Conservation (phyloP, 2,113 vertebrate genomes). For the Mesocricetus auratus region DNA sequence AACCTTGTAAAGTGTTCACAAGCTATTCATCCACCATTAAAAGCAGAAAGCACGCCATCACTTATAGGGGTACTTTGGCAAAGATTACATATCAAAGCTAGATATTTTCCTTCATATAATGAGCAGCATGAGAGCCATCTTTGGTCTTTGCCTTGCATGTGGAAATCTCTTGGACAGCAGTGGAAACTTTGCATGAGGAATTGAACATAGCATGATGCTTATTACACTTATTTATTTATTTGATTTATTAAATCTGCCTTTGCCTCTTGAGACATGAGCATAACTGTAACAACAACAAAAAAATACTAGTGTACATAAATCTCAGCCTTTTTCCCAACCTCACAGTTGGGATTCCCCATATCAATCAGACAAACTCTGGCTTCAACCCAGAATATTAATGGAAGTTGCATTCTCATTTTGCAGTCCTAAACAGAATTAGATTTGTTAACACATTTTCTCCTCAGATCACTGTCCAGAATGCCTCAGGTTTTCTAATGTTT, state of each 20-base stretch:
- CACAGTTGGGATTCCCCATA: constrained; percentile 77
- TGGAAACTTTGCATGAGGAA: constrained; percentile 70
- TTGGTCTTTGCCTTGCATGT: constrained; percentile 56
- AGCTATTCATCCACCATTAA: constrained; percentile 66
- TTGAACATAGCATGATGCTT: constrained; percentile 51
- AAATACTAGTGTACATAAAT: constrained; percentile 65
- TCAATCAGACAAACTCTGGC: constrained; percentile 78
- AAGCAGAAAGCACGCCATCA: constrained; percentile 65
- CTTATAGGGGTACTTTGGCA: constrained; percentile 63
- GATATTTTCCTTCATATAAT: constrained; percentile 71
- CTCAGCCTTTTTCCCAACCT: constrained; percentile 70
- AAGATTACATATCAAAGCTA: constrained; percentile 76
- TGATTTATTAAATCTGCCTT: constrained; percentile 77
- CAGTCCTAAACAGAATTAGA: constrained; percentile 76
- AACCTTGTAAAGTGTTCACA: constrained; percentile 75
- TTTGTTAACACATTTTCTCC: constrained; percentile 78
- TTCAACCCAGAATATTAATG: constrained; percentile 74
- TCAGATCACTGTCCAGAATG: constrained; percentile 78
- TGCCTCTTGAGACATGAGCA: constrained; percentile 66
- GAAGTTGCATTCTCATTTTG: constrained; percentile 76
- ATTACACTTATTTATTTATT: constrained; percentile 75
- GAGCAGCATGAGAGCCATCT: constrained; percentile 67
- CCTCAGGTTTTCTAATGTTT: constrained; percentile 77
- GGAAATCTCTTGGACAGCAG: constrained; percentile 69
- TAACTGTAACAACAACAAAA: constrained; percentile 56